A percentile compares a stretch with the other conserved stretches of the same genome.
phyloP scores from a whole-genome alignment of 2,797 vertebrate genomes.

The Darevskia mixta region DNA sequence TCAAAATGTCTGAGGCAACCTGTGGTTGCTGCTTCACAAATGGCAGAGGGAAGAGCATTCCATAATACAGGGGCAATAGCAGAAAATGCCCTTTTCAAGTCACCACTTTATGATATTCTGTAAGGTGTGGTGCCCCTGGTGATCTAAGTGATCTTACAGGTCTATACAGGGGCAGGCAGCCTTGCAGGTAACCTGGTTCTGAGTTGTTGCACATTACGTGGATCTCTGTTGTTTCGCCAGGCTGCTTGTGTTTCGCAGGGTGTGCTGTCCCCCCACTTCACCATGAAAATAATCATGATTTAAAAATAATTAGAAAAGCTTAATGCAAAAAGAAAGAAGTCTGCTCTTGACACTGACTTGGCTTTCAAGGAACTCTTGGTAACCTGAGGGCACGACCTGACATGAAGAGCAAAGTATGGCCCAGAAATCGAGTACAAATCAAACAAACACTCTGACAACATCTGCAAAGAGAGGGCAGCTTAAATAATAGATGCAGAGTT shows the following conservation, averaged over 20 bases:
- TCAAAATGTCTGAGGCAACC: no score
- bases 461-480: slow-evolving; percentile 35
- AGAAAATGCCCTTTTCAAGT: no score
- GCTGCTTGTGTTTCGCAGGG: background rate
- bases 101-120: no score
- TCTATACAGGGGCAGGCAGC: no score
- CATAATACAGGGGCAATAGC: no score
- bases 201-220: no score
- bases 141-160: no score
- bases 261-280: background rate
- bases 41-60: no score
- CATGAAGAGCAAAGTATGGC: slow-evolving; percentile 26
- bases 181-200: no score
- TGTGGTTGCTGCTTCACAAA: no score
- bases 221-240: background rate
- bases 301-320: slow-evolving; percentile 23
- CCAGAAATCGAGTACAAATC: slow-evolving; percentile 40
- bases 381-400: slow-evolving; percentile 36
- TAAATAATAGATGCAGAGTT: slow-evolving; percentile 42
- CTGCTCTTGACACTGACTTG: slow-evolving; percentile 13
- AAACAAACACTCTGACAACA: slow-evolving; percentile 36
- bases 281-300: slow-evolving; percentile 19
- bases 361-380: slow-evolving; percentile 17
- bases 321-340: slow-evolving; percentile 7
- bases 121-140: no score